phyloP scores from a whole-genome alignment of 2,797 vertebrate species.

The Halcyon badia region DNA sequence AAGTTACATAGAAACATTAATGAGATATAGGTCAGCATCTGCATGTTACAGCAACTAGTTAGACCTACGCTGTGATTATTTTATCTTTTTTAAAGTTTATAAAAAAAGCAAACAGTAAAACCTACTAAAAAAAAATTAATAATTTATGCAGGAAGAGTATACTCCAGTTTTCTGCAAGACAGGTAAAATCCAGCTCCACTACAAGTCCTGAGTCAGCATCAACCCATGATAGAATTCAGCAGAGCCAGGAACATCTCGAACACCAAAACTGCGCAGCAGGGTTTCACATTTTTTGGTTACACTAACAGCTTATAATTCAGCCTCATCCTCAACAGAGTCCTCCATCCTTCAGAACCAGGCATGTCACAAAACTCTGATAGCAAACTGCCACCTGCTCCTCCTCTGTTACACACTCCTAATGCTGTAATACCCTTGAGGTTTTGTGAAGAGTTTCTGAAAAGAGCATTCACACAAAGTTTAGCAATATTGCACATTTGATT shows the following conservation, averaged over 20 bases:
- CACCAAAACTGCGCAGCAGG: not conserved
- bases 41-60: not conserved
- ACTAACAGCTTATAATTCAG: not conserved
- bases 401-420: not conserved
- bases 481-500: rapidly evolving
- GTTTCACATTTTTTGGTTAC: not conserved
- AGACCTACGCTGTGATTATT: not conserved
- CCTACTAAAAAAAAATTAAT: rapidly evolving
- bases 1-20: not conserved
- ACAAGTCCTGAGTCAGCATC: not conserved
- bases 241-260: not conserved
- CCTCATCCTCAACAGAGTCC: not conserved
- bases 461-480: not conserved
- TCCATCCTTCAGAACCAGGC: not conserved
- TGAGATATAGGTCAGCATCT: not conserved
- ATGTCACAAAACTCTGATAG: not conserved
- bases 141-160: not conserved
- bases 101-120: not conserved
- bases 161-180: not conserved
- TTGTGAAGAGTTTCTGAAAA: not conserved
- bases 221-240: not conserved
- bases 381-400: not conserved
- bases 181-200: not conserved
- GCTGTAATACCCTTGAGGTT: not conserved
- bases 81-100: not conserved